Percentiles rank a stretch among this genome's conserved stretches.
Evolutionary conservation across 2,888 invertebrate genomes (phyloP).

Genomic region (Allacma fusca): DNA sequence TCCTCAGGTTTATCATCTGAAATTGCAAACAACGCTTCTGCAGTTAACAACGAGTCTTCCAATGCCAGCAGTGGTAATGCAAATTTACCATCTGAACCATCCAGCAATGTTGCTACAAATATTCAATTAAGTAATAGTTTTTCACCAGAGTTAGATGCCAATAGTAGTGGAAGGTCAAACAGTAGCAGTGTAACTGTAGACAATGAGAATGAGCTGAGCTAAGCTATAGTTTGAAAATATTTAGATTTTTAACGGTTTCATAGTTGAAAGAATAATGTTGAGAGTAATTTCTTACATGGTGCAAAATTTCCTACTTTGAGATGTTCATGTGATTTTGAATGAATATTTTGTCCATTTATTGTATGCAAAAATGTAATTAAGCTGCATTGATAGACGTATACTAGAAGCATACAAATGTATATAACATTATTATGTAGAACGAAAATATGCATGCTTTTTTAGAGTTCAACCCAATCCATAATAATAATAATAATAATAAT

Average conservation of each 20-base stretch:
- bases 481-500: too few relatives aligned
- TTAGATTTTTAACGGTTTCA: neutral
- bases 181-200: slow-evolving; percentile 21
- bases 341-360: neutral
- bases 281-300: slow-evolving; percentile 18
- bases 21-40: neutral
- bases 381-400: neutral
- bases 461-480: neutral
- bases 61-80: neutral
- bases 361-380: neutral
- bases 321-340: neutral
- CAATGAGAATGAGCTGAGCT: slow-evolving; percentile 34
- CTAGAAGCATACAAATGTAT: neutral
- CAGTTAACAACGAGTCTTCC: slow-evolving; percentile 13
- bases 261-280: neutral
- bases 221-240: neutral
- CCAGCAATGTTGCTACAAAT: neutral
- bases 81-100: neutral
- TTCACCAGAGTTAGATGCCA: slow-evolving; percentile 2
- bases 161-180: slow-evolving; percentile 7
- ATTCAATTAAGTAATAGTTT: slow-evolving; percentile 21
- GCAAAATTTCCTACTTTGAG: slow-evolving; percentile 22
- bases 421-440: neutral
- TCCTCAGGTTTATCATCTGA: neutral
- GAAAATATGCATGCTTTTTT: neutral